A percentile compares a stretch with the other conserved stretches of the same genome.
These are phyloP conservation scores for Peromyscus aztecus DNA, from an alignment of 2,797 vertebrate species.

Conservation along the genomic window DNA sequence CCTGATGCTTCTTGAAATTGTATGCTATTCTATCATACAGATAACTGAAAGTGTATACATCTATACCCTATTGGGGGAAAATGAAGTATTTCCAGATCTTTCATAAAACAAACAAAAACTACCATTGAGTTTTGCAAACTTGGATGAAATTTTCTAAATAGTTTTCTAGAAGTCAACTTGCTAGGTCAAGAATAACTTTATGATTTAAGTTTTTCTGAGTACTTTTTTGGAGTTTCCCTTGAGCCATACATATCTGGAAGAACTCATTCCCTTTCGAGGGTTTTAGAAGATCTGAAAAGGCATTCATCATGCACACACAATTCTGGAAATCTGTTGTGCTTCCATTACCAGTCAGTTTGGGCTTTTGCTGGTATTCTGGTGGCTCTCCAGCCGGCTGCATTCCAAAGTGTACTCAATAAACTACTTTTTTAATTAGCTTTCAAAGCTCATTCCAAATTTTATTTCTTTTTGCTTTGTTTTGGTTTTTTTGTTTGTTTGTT, in stretches of 20 bases:
- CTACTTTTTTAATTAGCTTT: background rate
- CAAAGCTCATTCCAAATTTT: background rate
- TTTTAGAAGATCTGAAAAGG: slow-evolving; percentile 17
- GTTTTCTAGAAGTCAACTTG: background rate
- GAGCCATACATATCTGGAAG: background rate
- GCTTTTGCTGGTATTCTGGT: background rate
- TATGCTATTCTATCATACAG: background rate
- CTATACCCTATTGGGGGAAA: background rate
- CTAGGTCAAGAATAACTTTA: background rate
- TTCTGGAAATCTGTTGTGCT: background rate
- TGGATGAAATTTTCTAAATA: background rate
- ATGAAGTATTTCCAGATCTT: slow-evolving; percentile 25
- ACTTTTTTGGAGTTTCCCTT: background rate
- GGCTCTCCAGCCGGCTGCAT: background rate
- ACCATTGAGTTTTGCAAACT: background rate
- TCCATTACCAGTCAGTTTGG: background rate
- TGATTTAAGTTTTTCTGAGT: background rate
- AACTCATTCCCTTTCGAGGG: background rate
- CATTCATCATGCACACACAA: background rate
- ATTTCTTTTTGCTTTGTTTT: background rate
- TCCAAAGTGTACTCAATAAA: background rate
- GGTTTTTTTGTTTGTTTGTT: background rate
- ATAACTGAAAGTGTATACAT: background rate
- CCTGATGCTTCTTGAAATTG: background rate
- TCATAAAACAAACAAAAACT: slow-evolving; percentile 29